phyloP scores from a whole-genome alignment of 2,797 vertebrate genomes.

The Tangara arthus region DNA sequence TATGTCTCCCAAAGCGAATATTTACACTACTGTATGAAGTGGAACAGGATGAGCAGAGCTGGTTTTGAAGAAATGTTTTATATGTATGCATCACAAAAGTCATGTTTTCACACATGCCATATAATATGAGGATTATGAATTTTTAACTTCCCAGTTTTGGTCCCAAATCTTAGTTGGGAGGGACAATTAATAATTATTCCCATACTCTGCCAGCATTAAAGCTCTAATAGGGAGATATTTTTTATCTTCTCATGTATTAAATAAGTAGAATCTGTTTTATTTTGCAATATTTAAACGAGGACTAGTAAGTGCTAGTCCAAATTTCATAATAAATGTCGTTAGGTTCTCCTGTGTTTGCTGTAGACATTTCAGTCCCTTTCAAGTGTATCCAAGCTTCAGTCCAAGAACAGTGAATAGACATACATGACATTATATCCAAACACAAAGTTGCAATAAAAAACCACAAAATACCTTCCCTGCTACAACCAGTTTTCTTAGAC shows the following conservation, averaged over 20 bases:
- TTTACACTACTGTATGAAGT: background rate
- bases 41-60: background rate
- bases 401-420: background rate
- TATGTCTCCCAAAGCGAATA: background rate
- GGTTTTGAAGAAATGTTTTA: background rate
- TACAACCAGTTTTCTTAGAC: background rate
- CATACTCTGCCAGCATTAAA: background rate
- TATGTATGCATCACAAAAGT: background rate
- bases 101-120: background rate
- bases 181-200: background rate
- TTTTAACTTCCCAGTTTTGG: background rate
- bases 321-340: background rate
- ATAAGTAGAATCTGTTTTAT: background rate
- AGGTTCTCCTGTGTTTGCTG: background rate
- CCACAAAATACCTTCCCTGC: background rate
- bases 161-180: background rate
- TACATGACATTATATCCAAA: background rate
- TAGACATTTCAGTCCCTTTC: background rate
- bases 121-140: background rate
- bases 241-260: background rate
- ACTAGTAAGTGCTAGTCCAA: background rate
- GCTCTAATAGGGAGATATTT: background rate
- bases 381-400: background rate
- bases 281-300: background rate
- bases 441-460: background rate